Evolutionary conservation across 1,140 invertebrate genomes (phyloP).

Genomic region (Augochlora pura): DNA sequence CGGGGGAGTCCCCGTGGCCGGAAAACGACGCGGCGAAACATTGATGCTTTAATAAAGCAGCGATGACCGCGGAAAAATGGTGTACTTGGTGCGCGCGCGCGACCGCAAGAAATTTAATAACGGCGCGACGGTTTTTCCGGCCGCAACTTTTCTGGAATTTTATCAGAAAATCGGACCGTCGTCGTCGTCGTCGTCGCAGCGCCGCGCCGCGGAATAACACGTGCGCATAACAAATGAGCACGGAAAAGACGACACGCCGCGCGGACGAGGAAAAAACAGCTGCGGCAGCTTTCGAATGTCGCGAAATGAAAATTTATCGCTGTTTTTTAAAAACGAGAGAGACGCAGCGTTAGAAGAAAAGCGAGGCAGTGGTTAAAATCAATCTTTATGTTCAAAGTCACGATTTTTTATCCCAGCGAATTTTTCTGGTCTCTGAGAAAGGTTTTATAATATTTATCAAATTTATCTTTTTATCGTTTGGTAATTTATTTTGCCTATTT

Average conservation of each 20-base stretch:
- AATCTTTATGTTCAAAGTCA: too few species aligned
- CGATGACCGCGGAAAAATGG: constrained; percentile 18
- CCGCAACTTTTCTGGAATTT: neutral
- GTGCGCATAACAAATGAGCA: constrained; percentile 31
- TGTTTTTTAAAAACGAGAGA: too few species aligned
- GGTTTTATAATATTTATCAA: too few species aligned
- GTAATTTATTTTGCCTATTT: too few species aligned
- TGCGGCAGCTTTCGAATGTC: neutral
- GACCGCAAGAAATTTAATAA: constrained; percentile 52
- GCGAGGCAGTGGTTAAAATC: too few species aligned
- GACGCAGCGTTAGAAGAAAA: too few species aligned
- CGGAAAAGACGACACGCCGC: neutral
- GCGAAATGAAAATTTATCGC: too few species aligned
- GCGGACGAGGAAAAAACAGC: neutral
- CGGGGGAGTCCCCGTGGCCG: too few species aligned
- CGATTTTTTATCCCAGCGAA: too few species aligned
- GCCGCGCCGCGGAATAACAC: constrained; percentile 37
- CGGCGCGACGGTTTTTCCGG: constrained; percentile 11
- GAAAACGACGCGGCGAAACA: neutral
- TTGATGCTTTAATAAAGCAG: constrained; percentile 53
- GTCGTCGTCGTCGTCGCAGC: neutral
- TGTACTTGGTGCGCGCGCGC: neutral
- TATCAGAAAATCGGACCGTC: constrained; percentile 5
- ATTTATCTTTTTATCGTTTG: too few species aligned
- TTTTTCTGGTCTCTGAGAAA: neutral